Evolutionary conservation across 2,888 invertebrate species (phyloP), one percentile per base, ranked within the genome.

Genomic region (Eristalinus sepulchralis): DNA sequence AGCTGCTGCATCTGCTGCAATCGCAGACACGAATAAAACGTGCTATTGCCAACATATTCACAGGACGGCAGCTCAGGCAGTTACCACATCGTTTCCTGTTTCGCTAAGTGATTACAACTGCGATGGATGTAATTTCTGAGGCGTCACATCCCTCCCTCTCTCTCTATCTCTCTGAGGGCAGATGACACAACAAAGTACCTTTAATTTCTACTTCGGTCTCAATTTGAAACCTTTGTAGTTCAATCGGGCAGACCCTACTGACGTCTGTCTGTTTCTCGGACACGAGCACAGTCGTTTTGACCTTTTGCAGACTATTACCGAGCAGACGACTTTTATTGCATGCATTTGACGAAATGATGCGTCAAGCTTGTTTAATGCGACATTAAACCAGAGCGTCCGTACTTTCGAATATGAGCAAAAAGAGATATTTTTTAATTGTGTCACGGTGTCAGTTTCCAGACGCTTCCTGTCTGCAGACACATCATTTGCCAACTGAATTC

Each of bases 1-100:
- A 17, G 17, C 8, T 17, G 17, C n/a, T 17, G 8, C 17, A 17
- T 5, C 60, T n/a, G 55, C 73, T 67, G 62, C 73, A 72, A 59
- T 79, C 60, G 66, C 24, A 39, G 47, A 47, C 47, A 17, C 17
- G 5, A n/a, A 39, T 1, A 39, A 78, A 55, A 55, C 62, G 60
- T 20, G 4, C 17, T 33, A 33, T 5, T 0, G 34, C 47, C 20
- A 27, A 4, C 34, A 66, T 36, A 55, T 67, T 71, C 47, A 77
- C 68, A 62, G 78, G 78, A 71, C 83, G 75, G 78, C 47, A 60
- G 34, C 62, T 62, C 33, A 39, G 27, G 53, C 57, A 47, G 64
- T 86, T 86, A 78, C 85, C 73, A 83, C 83, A 86, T 70, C 70
- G 85, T 83, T 86, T 86, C 85, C 86, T 86, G 86, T 86, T 83